Conservation (phyloP, 2,797 vertebrate genomes). For the Leptodactylus fallax region DNA sequence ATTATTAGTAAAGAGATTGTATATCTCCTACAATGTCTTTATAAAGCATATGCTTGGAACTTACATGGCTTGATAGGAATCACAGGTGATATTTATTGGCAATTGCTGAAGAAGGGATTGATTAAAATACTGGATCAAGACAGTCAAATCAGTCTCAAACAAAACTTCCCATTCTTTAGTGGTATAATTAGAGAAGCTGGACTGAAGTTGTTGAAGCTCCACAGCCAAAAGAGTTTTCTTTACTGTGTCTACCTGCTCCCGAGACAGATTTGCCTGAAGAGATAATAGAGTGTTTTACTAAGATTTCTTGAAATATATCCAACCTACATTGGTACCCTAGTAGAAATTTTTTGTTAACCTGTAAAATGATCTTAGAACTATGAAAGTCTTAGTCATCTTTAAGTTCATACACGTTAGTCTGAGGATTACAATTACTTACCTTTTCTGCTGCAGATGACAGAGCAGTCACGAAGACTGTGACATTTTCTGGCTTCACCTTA, state of each 20-base stretch:
- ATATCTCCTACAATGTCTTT: no score
- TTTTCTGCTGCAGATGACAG: not conserved
- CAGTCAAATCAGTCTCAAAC: not conserved
- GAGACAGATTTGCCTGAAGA: slow-evolving; percentile 23
- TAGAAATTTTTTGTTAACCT: no score
- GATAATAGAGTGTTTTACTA: no score
- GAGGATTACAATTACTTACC: not conserved
- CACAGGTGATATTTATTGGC: not conserved
- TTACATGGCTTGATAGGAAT: slow-evolving; percentile 4
- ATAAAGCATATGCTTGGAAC: not conserved
- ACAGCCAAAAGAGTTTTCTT: slow-evolving; percentile 2
- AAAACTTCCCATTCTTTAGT: not conserved
- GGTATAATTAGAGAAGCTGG: slow-evolving; percentile 7
- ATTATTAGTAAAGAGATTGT: no score
- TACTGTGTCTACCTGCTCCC: not conserved
- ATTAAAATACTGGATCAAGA: slow-evolving; percentile 22
- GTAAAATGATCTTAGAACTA: no score
- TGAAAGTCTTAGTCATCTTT: no score
- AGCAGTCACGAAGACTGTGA: slow-evolving; percentile 7
- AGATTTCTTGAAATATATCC: no score
- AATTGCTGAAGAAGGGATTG: not conserved
- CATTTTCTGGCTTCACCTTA: not conserved
- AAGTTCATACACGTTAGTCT: not conserved
- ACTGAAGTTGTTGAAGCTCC: no score
- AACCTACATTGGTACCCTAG: no score